These are phyloP conservation scores for Trichopria drosophilae DNA, from an alignment of 2,888 invertebrate species.

Conservation along the genomic window DNA sequence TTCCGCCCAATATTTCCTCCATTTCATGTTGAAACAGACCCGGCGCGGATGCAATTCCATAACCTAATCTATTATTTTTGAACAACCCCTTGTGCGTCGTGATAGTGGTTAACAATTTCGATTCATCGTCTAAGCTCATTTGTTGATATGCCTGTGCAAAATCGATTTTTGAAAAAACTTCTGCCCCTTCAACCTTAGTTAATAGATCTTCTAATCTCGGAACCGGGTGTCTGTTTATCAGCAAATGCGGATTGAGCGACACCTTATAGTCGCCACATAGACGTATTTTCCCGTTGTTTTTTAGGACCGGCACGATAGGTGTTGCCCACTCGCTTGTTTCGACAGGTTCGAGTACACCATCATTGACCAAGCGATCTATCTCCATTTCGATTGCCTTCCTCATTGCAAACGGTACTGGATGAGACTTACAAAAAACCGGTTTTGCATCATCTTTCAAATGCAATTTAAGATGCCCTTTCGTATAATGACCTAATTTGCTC, in stretches of 20 bases:
- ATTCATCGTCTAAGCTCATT: conserved; percentile 40
- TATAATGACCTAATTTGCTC: conserved; percentile 5
- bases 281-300: conserved; percentile 35
- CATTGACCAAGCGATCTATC: conserved; percentile 29
- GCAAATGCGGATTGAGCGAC: conserved; percentile 45
- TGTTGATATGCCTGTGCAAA: conserved; percentile 48
- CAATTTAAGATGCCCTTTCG: conserved; percentile 25
- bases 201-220: conserved; percentile 31
- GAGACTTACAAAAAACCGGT: conserved; percentile 29
- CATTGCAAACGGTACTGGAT: conserved; percentile 32
- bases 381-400: conserved; percentile 29
- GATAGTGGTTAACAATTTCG: conserved; percentile 41
- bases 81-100: conserved; percentile 49
- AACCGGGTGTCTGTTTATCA: too few relatives aligned
- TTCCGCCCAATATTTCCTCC: conserved; percentile 41
- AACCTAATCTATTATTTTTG: neutral
- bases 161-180: conserved; percentile 42
- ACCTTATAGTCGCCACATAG: conserved; percentile 46
- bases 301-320: conserved; percentile 18
- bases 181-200: conserved; percentile 29
- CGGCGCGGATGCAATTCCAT: too few relatives aligned
- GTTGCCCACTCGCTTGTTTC: conserved; percentile 11
- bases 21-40: conserved; percentile 46
- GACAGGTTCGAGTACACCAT: conserved; percentile 30
- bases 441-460: conserved; percentile 26